Percentiles rank a stretch among this genome's conserved stretches.
Conservation (phyloP, 2,113 vertebrate species). For the Austrofundulus limnaeus region DNA sequence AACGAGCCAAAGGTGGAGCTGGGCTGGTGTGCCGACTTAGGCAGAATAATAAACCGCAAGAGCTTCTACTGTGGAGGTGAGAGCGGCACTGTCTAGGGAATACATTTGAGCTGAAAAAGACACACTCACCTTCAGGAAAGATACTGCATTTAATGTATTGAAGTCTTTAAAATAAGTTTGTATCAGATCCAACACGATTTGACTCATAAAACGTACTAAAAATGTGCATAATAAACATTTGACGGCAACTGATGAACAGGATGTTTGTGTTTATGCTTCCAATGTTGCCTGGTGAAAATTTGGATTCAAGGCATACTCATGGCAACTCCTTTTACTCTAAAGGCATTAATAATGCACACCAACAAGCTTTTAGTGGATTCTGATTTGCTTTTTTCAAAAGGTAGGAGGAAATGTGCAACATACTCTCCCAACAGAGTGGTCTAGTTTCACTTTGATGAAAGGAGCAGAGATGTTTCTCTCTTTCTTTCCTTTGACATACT, state of each 20-base stretch:
- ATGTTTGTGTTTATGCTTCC: slow-evolving; percentile 5
- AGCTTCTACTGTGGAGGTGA: slow-evolving; percentile 48
- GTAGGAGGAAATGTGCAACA: slow-evolving; percentile 53
- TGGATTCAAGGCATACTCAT: slow-evolving; percentile 32
- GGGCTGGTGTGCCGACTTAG: slow-evolving; percentile 45
- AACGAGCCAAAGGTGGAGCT: slow-evolving; percentile 72
- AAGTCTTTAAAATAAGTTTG: neutral
- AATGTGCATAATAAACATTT: slow-evolving; percentile 1
- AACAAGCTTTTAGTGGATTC: slow-evolving; percentile 64
- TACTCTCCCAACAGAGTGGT: slow-evolving; percentile 40
- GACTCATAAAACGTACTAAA: neutral
- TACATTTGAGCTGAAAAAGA: slow-evolving; percentile 26
- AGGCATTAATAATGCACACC: slow-evolving; percentile 72
- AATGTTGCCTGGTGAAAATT: slow-evolving; percentile 29
- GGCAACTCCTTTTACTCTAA: slow-evolving; percentile 44
- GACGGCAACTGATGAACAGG: neutral
- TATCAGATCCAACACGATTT: neutral
- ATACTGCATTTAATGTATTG: neutral
- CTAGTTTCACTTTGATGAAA: slow-evolving; percentile 45
- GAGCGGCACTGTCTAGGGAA: slow-evolving; percentile 30
- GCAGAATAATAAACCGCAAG: slow-evolving; percentile 55
- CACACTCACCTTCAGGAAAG: neutral
- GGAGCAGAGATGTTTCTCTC: slow-evolving; percentile 33
- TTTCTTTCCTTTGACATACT: slow-evolving; percentile 16
- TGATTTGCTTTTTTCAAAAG: slow-evolving; percentile 67